Evolutionary conservation across 2,888 invertebrate genomes (phyloP), one percentile per base, ranked within the genome.

Genomic region (Hirtodrosophila alboralis): DNA sequence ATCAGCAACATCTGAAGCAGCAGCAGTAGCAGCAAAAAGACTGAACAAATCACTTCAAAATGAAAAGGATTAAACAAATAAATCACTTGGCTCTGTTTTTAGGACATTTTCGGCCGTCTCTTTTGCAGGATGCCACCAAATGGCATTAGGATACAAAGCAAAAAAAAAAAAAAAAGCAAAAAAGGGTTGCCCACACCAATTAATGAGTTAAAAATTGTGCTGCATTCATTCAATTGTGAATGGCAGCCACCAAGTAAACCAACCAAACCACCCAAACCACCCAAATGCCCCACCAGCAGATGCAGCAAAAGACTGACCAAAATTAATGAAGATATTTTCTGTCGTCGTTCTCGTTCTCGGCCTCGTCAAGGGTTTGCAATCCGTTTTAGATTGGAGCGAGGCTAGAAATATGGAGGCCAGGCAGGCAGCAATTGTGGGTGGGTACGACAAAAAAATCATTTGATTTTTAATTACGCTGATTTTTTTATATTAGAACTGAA

Each of bases 401-500:
- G n/a, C n/a, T n/a, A n/a, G n/a, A n/a, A n/a, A n/a, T n/a, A n/a
- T n/a, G n/a, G n/a, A n/a, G n/a, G n/a, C n/a, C n/a, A n/a, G 1
- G 34, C 5, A n/a, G 16, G 41, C 18, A 18, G 40, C 23, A 7
- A 12, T 21, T 10, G 23, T 14, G 45, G 57, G 13, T 31, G 13
- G 12, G 21, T 23, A 34, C 33, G 51, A 43, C n/a, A n/a, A 65
- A 68, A 74, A 83, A 85, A 84, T 83, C 84, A 83, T 83, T 83
- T 83, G 83, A 83, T 83, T 83, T 83, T 83, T 83, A 83, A 83
- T 83, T 83, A 83, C 85, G 83, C 80, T 71, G 83, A 83, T 85
- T 85, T 85, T 75, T 75, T 69, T 27, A 75, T 83, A 75, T 75
- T 69, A 73, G 80, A 84, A 75, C 45, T 63, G 78, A 65, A 77